phyloP scores from a whole-genome alignment of 2,113 vertebrate genomes.

The Melanerpes formicivorus region DNA sequence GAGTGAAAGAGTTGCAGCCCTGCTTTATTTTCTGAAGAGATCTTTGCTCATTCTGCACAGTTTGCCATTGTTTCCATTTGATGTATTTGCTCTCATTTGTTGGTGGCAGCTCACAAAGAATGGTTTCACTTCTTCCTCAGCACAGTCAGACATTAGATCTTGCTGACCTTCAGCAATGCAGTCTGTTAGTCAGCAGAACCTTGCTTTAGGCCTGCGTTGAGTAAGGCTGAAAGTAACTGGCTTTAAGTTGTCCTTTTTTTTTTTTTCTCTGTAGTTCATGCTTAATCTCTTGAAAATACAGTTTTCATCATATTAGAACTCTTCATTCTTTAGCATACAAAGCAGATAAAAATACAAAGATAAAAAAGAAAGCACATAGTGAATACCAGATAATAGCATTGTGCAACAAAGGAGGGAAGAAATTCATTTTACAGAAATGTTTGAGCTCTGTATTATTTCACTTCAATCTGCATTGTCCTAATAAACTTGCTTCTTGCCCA shows the following conservation, averaged over 20 bases:
- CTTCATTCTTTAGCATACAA: background rate
- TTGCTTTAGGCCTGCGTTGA: conserved; percentile 26
- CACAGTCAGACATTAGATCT: conserved; percentile 40
- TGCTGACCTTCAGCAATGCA: conserved; percentile 62
- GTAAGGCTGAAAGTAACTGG: conserved; percentile 21
- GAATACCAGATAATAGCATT: background rate
- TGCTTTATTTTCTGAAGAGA: conserved; percentile 11
- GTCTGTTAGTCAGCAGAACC: conserved; percentile 12
- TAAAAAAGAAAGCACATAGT: background rate
- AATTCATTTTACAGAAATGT: background rate
- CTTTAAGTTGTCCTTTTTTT: background rate
- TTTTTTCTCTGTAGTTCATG: background rate
- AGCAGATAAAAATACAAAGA: conserved; percentile 13
- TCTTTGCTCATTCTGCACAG: conserved; percentile 9
- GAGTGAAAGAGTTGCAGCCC: background rate
- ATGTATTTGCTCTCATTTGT: conserved; percentile 29
- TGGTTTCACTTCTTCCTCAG: conserved; percentile 59
- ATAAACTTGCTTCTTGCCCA: background rate
- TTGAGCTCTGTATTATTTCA: background rate
- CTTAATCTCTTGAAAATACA: conserved; percentile 19
- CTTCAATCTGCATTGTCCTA: background rate
- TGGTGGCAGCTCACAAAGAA: conserved; percentile 49
- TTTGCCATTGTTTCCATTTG: conserved; percentile 53
- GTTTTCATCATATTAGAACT: conserved; percentile 2
- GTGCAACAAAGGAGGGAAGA: background rate